phyloP scores from a whole-genome alignment of 2,113 vertebrate species.

The Pollimyrus isidori region DNA sequence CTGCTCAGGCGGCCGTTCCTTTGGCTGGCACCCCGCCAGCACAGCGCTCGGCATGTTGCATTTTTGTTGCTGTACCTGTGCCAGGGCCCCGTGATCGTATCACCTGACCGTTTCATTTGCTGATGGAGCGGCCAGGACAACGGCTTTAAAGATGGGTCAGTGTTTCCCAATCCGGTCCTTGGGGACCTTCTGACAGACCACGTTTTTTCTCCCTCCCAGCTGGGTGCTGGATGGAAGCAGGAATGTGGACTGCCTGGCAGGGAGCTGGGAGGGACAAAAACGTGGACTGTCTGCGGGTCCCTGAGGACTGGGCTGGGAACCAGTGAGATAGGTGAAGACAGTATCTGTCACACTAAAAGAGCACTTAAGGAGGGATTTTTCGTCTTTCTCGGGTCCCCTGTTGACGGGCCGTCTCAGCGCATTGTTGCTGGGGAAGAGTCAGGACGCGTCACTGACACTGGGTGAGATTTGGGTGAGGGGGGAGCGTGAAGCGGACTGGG shows the following conservation, averaged over 20 bases:
- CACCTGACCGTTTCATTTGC: conserved; percentile 26
- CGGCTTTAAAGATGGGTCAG: conserved; percentile 5
- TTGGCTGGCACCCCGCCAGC: not conserved
- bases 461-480: conserved; percentile 25
- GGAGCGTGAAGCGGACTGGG: conserved; percentile 2
- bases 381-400: conserved; percentile 5
- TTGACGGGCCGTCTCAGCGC: conserved; percentile 35
- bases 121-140: conserved; percentile 17
- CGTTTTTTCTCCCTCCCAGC: not conserved
- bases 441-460: conserved; percentile 41
- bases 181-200: not conserved
- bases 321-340: conserved; percentile 24
- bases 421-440: conserved; percentile 37
- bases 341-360: conserved; percentile 26
- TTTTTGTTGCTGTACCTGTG: not conserved
- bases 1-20: not conserved
- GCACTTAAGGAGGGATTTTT: conserved; percentile 32
- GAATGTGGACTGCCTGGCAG: not conserved
- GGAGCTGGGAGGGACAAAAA: not conserved
- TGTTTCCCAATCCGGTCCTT: not conserved
- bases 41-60: not conserved
- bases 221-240: not conserved
- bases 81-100: conserved; percentile 9
- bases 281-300: not conserved
- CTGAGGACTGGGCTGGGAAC: not conserved